Conservation (phyloP, 2,888 invertebrate species). For the Drosophila peninsularis region DNA sequence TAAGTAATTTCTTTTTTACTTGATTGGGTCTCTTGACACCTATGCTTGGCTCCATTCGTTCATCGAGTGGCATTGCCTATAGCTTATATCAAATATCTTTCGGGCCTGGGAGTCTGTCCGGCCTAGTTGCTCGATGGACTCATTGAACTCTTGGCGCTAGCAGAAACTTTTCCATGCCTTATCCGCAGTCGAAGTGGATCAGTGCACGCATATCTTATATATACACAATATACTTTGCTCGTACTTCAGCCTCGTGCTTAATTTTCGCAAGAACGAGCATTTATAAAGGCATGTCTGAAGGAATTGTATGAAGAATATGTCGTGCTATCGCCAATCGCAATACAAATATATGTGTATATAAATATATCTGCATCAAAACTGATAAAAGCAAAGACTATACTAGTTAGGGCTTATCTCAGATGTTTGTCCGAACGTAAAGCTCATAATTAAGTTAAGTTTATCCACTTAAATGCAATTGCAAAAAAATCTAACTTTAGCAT, state of each 20-base stretch:
- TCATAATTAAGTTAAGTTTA: conserved; percentile 24
- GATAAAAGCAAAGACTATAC: conserved; percentile 2
- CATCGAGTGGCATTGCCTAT: conserved; percentile 11
- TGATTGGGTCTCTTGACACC: conserved; percentile 40
- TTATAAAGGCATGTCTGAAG: not conserved
- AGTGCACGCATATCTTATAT: conserved; percentile 36
- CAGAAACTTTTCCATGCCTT: conserved; percentile 40
- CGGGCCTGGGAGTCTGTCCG: conserved; percentile 23
- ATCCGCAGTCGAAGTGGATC: conserved; percentile 42
- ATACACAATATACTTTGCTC: not conserved
- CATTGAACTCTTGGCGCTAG: conserved; percentile 18
- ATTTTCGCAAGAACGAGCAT: conserved; percentile 45
- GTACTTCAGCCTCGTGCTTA: conserved; percentile 45
- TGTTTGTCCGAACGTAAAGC: conserved; percentile 9
- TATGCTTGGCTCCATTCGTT: conserved; percentile 26
- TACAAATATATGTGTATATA: conserved; percentile 3
- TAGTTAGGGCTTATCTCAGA: conserved; percentile 30
- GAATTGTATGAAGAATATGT: conserved; percentile 23
- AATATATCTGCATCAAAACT: conserved; percentile 6
- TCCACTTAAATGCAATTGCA: conserved; percentile 22
- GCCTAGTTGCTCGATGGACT: conserved; percentile 6
- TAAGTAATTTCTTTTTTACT: conserved; percentile 24
- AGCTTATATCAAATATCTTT: not conserved
- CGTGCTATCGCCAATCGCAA: conserved; percentile 7
- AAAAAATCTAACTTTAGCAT: not conserved